phyloP scores from a whole-genome alignment of 2,113 vertebrate genomes.

The Python bivittatus region DNA sequence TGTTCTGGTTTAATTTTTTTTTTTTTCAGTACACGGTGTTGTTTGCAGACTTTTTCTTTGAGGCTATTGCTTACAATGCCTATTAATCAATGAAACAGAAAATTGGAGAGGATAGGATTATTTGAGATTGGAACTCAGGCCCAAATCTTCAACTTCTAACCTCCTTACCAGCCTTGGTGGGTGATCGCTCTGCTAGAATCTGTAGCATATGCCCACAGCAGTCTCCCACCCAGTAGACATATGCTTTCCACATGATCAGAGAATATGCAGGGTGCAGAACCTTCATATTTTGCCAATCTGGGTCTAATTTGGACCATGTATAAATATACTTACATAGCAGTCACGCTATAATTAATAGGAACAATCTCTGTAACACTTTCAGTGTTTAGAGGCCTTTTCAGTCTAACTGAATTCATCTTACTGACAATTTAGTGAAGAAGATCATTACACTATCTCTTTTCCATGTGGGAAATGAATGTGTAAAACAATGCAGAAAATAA shows the following conservation, averaged over 20 bases:
- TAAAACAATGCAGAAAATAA: background rate
- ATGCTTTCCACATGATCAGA: conserved; percentile 15
- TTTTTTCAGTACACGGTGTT: background rate
- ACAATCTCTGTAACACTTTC: background rate
- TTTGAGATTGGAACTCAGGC: background rate
- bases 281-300: background rate
- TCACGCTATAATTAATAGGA: conserved; percentile 4
- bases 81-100: background rate
- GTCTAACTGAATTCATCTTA: background rate
- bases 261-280: background rate
- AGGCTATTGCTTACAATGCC: background rate
- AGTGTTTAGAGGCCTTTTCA: background rate
- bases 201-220: background rate
- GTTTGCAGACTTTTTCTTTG: background rate
- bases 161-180: background rate
- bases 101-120: background rate
- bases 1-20: background rate
- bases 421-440: background rate
- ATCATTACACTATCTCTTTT: background rate
- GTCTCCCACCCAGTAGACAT: background rate
- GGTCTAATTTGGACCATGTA: background rate
- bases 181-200: background rate
- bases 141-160: background rate
- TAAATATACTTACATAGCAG: background rate
- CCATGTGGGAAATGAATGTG: background rate